phyloP scores from a whole-genome alignment of 2,888 invertebrate species.

The Acanthosepion esculentum region DNA sequence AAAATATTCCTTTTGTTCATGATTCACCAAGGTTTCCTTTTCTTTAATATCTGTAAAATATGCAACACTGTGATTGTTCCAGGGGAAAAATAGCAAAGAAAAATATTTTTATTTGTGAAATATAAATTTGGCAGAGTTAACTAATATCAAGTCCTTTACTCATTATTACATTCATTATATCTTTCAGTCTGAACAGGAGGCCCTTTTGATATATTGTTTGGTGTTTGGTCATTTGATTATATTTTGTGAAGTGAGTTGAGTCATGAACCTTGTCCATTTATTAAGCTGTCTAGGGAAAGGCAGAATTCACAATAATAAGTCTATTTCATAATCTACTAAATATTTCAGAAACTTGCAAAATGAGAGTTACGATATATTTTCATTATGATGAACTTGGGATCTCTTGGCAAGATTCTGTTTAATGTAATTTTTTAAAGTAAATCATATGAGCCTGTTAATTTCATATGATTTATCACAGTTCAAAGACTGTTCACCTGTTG shows the following conservation, averaged over 20 bases:
- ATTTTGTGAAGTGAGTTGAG: too few species aligned
- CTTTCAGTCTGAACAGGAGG: too few species aligned
- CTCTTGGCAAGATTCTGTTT: not conserved
- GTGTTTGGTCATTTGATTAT: too few species aligned
- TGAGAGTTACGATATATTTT: not conserved
- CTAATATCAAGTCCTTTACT: not conserved
- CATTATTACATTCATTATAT: not conserved
- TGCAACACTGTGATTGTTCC: too few species aligned
- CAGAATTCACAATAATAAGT: not conserved
- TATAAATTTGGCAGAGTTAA: too few species aligned
- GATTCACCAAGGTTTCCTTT: too few species aligned
- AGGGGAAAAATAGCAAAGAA: too few species aligned
- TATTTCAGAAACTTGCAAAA: not conserved
- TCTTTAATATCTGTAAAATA: too few species aligned
- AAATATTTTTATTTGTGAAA: too few species aligned
- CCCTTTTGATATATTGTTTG: too few species aligned
- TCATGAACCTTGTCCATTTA: not conserved
- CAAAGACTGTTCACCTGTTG: not conserved
- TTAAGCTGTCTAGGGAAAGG: not conserved
- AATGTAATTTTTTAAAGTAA: not conserved
- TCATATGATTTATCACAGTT: not conserved
- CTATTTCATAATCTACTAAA: not conserved
- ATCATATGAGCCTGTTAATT: not conserved
- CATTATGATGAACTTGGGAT: not conserved
- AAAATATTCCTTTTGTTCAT: too few species aligned